Base-by-base conservation (phyloP, 2,888 invertebrate species). In the Ectobius pallidus region DNA sequence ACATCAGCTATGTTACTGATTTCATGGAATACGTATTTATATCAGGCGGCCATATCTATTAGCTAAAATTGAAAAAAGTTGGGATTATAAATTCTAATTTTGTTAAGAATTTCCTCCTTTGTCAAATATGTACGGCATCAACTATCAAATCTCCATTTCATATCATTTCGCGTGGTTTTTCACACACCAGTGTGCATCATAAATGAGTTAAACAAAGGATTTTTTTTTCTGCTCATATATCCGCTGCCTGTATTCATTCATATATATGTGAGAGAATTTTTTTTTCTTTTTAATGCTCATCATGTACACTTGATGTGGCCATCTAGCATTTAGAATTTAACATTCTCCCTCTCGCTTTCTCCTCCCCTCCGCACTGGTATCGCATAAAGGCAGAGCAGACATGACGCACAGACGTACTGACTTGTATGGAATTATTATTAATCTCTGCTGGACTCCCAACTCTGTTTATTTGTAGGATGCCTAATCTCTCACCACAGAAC, bases 341-440 rank as follows among this genome's bases (percentile, higher is more conserved):
- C 58, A 58, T 58, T 25, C 46, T 46, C 11, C 22, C 22, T 2
- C 52, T 14, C 9, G 11, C 52, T 14, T 25, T 25, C 46, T 3
- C 6, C 20, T 22, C 14, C 3, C 49, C 18, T 22, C 49, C 1
- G 25, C 55, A 9, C 16, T 27, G 1, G n/a, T 14, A 3, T n/a
- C 58, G 4, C n/a, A 58, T 58, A 16, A 30, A 30, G 58, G 58
- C 58, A 32, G n/a, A n/a, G 16, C 58, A 22, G 14, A 32, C 30
- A 58, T 32, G 58, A 58, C 58, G n/a, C 58, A 58, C 27, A 30
- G 32, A 11, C 14, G 6, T 11, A 34, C 58, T 30, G 58, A 58
- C 58, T 58, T 58, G 32, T 58, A 58, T n/a, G n/a, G 58, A 58
- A 58, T 58, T 58, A 58, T n/a, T n/a, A n/a, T 58, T 58, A 58